Evolutionary conservation across 1,140 invertebrate genomes (phyloP).

Genomic region (Trichoplusia ni): DNA sequence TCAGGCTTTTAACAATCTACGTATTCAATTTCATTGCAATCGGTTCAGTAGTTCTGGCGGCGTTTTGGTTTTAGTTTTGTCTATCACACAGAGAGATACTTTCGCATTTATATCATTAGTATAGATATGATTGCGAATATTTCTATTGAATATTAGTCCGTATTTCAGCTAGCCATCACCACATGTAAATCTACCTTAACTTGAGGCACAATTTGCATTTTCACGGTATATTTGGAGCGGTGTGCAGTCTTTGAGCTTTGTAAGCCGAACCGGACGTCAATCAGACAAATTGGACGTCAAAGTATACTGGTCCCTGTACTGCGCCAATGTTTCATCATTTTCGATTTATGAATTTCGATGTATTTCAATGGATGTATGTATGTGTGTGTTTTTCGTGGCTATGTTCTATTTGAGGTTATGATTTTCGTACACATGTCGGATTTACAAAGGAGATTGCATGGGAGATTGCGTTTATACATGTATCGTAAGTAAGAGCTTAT

Average conservation of each 20-base stretch:
- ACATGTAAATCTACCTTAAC: neutral
- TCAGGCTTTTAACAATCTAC: too few species aligned
- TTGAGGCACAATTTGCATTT: constrained; percentile 19
- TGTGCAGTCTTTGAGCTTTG: constrained; percentile 42
- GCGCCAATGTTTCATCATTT: constrained; percentile 6
- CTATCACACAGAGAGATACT: too few species aligned
- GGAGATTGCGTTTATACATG: too few species aligned
- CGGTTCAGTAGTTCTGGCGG: too few species aligned
- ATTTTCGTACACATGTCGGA: too few species aligned
- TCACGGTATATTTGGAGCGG: constrained; percentile 29
- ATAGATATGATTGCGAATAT: too few species aligned
- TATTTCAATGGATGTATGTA: neutral
- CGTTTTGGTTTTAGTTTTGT: too few species aligned
- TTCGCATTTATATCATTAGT: too few species aligned
- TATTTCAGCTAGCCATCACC: neutral
- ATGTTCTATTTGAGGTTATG: neutral
- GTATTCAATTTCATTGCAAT: too few species aligned
- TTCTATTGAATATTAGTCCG: too few species aligned
- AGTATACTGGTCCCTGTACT: neutral
- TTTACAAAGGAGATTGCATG: too few species aligned
- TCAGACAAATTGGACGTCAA: constrained; percentile 42
- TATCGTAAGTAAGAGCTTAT: too few species aligned
- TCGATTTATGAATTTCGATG: constrained; percentile 22
- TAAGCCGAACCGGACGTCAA: constrained; percentile 32
- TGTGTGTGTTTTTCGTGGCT: neutral